phyloP scores from a whole-genome alignment of 2,888 invertebrate genomes.

The Pollenia griseotomentosa region DNA sequence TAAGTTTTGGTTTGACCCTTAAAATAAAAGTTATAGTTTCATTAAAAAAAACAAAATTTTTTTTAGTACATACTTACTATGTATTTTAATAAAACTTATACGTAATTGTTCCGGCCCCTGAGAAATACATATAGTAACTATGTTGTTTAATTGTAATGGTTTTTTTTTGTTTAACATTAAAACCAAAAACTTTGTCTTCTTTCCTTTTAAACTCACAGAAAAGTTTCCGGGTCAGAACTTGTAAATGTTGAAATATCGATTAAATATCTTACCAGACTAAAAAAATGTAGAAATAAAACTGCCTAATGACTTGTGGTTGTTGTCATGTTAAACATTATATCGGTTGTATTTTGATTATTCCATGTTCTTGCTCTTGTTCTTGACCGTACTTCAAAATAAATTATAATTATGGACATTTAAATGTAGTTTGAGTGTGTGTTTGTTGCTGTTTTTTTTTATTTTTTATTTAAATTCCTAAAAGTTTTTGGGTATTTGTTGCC shows the following conservation, averaged over 20 bases:
- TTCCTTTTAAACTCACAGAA: background rate
- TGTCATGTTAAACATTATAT: constrained; percentile 38
- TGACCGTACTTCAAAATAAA: background rate
- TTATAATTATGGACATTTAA: constrained; percentile 15
- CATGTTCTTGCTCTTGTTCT: constrained; percentile 7
- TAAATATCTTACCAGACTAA: background rate
- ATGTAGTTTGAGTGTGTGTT: background rate
- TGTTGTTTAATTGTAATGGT: too few species aligned
- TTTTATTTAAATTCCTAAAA: background rate
- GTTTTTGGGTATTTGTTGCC: constrained; percentile 9
- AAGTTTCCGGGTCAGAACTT: constrained; percentile 9
- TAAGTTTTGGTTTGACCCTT: too few species aligned
- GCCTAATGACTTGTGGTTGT: constrained; percentile 12
- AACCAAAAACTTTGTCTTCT: background rate
- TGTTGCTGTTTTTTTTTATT: background rate
- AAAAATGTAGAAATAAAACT: background rate
- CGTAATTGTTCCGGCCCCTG: too few species aligned
- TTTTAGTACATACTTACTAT: too few species aligned
- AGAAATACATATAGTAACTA: too few species aligned
- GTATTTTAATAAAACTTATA: too few species aligned
- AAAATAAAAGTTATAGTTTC: too few species aligned
- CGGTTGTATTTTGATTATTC: constrained; percentile 5
- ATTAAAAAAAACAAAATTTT: too few species aligned
- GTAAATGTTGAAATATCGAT: constrained; percentile 46
- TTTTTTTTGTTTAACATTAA: too few species aligned